Conservation (phyloP, 2,797 vertebrate species). For the Rhadinocentrus ornatus region DNA sequence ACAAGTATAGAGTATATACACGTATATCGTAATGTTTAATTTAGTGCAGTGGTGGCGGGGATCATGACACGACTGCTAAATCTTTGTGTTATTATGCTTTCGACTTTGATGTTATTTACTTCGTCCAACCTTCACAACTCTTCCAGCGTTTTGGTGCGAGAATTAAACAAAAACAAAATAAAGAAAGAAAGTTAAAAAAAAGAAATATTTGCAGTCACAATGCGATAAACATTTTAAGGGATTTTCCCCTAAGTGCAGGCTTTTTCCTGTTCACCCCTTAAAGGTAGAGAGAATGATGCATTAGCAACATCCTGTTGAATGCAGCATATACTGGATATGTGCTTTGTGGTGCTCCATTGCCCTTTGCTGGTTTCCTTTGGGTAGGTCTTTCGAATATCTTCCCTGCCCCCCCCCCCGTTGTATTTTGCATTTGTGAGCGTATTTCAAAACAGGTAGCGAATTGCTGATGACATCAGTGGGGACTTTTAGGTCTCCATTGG, state of each 20-base stretch:
- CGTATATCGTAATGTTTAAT: not conserved
- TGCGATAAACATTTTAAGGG: slow-evolving; percentile 62
- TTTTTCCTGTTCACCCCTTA: slow-evolving; percentile 74
- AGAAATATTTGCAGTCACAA: slow-evolving; percentile 43
- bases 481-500: slow-evolving; percentile 64
- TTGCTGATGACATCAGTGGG: slow-evolving; percentile 60
- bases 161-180: slow-evolving; percentile 20
- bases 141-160: slow-evolving; percentile 7
- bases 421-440: slow-evolving; percentile 37
- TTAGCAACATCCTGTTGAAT: slow-evolving; percentile 74
- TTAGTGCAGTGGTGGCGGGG: not conserved
- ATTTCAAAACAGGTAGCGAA: slow-evolving; percentile 77
- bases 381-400: slow-evolving; percentile 58
- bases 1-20: not conserved
- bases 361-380: slow-evolving; percentile 78
- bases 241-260: slow-evolving; percentile 70
- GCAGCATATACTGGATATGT: slow-evolving; percentile 70
- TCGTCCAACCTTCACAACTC: slow-evolving; percentile 1
- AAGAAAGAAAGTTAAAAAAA: not conserved
- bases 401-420: slow-evolving; percentile 6
- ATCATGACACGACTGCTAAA: not conserved
- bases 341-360: slow-evolving; percentile 74
- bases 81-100: not conserved
- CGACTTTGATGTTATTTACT: not conserved
- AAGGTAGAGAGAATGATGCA: slow-evolving; percentile 64